A percentile compares a stretch with the other conserved stretches of the same genome.
phyloP scores from a whole-genome alignment of 2,113 vertebrate species.

The Chionis minor region DNA sequence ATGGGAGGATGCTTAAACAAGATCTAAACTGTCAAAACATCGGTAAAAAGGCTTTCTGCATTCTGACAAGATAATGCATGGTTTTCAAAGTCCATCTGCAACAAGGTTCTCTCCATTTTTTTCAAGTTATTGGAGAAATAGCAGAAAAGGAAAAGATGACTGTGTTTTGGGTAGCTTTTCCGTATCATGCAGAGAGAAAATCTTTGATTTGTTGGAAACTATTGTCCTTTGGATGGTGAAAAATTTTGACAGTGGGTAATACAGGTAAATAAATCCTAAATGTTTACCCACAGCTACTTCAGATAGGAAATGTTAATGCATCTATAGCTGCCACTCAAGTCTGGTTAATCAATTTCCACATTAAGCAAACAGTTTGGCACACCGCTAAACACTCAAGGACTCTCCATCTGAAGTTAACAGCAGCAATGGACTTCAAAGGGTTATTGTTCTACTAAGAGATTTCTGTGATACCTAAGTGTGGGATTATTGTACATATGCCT shows the following conservation, averaged over 20 bases:
- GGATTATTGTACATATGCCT: neutral
- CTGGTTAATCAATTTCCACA: neutral
- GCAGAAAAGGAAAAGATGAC: neutral
- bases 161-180: neutral
- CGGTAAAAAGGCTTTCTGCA: neutral
- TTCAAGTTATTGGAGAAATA: neutral
- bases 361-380: neutral
- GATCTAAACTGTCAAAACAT: conserved; percentile 2
- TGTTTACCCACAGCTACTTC: neutral
- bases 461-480: neutral
- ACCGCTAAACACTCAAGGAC: neutral
- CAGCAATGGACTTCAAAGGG: neutral
- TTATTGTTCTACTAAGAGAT: neutral
- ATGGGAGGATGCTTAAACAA: neutral
- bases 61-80: conserved; percentile 26
- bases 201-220: neutral
- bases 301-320: neutral
- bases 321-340: neutral
- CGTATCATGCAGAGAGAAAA: neutral
- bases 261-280: neutral
- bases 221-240: neutral
- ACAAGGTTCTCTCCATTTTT: neutral
- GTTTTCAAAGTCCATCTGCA: conserved; percentile 12
- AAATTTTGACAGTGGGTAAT: accelerated
- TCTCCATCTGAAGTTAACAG: neutral